phyloP scores from a whole-genome alignment of 2,797 vertebrate species.

The Catharus ustulatus region DNA sequence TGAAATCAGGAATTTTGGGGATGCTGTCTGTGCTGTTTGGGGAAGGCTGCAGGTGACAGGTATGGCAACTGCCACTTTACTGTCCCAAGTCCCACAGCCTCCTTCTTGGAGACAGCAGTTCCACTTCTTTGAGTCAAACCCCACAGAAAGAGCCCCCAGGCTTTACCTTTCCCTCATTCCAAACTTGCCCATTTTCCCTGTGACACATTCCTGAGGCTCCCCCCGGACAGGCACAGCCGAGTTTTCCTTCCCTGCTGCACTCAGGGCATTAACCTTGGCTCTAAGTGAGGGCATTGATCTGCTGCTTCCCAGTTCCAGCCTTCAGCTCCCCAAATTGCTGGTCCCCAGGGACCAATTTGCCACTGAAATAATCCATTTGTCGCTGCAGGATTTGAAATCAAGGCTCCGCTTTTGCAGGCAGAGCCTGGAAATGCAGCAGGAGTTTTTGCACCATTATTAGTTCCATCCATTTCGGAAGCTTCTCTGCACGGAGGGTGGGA shows the following conservation, averaged over 20 bases:
- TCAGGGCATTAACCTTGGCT: constrained; percentile 26
- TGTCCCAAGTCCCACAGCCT: not conserved
- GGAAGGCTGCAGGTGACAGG: not conserved
- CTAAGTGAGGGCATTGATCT: not conserved
- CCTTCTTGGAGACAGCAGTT: rapidly evolving
- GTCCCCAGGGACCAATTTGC: constrained; percentile 30
- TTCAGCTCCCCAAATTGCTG: constrained; percentile 7
- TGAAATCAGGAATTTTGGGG: not conserved
- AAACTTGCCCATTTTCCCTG: not conserved
- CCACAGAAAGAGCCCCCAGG: not conserved
- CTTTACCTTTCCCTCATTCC: not conserved
- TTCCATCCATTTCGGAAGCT: constrained; percentile 48
- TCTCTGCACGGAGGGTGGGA: not conserved
- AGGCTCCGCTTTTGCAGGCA: not conserved
- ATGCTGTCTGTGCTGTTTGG: rapidly evolving
- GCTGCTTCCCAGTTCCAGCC: not conserved
- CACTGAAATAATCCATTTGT: constrained; percentile 63
- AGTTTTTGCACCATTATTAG: constrained; percentile 18
- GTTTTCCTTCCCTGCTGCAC: not conserved
- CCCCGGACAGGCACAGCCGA: not conserved
- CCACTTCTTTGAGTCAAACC: not conserved
- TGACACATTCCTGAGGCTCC: rapidly evolving
- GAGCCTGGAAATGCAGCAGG: not conserved
- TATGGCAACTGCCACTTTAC: not conserved
- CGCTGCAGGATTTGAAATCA: constrained; percentile 2